Evolutionary conservation across 2,888 invertebrate species (phyloP).

Genomic region (Calephelis perditalis): DNA sequence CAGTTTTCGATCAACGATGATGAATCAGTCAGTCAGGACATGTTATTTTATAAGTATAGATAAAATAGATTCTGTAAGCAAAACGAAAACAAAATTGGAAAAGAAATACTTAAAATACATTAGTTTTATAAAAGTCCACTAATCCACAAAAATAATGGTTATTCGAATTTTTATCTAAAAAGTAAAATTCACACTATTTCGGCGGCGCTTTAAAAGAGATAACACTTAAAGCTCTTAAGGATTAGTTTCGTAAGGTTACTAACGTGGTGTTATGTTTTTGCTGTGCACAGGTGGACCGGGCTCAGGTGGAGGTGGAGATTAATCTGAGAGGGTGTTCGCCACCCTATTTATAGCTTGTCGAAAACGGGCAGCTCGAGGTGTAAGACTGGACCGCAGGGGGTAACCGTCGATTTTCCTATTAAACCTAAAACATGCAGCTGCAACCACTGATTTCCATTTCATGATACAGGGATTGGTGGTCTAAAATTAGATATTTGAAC

Average conservation of each 20-base stretch:
- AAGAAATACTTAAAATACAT: background rate
- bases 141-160: background rate
- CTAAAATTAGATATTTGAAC: no score
- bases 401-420: slow-evolving; percentile 36
- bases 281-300: slow-evolving; percentile 46
- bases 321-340: slow-evolving; percentile 49
- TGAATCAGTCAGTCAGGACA: no score
- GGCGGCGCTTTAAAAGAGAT: slow-evolving; percentile 28
- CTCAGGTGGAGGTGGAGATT: slow-evolving; percentile 62
- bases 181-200: slow-evolving; percentile 17
- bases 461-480: slow-evolving; percentile 19
- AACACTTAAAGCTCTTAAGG: slow-evolving; percentile 28
- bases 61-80: no score
- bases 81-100: no score
- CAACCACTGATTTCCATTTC: slow-evolving; percentile 28
- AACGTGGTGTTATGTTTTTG: slow-evolving; percentile 50
- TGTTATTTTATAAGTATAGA: no score
- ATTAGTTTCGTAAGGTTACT: slow-evolving; percentile 44
- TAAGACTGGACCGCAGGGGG: slow-evolving; percentile 49
- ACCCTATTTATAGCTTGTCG: slow-evolving; percentile 60
- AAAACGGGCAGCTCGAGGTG: slow-evolving; percentile 44
- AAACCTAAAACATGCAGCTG: slow-evolving; percentile 38
- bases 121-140: background rate
- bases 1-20: no score
- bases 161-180: slow-evolving; percentile 10